Conservation (phyloP, 2,888 invertebrate genomes). For the Orthonychiurus folsomi region DNA sequence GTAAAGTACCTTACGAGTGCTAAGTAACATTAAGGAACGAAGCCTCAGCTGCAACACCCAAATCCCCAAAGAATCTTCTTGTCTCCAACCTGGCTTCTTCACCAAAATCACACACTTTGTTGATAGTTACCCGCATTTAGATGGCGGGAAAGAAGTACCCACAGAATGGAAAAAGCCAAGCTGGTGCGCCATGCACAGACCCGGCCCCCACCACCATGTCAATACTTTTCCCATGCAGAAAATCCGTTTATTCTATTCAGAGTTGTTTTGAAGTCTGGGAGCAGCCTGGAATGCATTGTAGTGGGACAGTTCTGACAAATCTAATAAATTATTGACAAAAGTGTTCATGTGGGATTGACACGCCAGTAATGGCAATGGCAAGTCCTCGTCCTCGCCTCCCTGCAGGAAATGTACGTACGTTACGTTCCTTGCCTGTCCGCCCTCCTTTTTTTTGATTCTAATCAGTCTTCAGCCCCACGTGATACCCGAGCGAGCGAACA, state of each 20-base stretch:
- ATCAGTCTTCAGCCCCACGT: too few relatives aligned
- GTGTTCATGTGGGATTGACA: constrained; percentile 14
- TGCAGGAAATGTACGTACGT: background rate
- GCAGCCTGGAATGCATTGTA: background rate
- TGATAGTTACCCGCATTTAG: too few relatives aligned
- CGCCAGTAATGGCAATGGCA: too few relatives aligned
- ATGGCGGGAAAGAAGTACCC: too few relatives aligned
- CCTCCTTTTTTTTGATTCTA: background rate
- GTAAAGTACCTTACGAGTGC: constrained; percentile 20
- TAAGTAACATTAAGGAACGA: background rate
- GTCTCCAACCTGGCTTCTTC: too few relatives aligned
- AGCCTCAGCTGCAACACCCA: background rate
- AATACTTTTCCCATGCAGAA: too few relatives aligned
- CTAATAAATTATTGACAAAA: constrained; percentile 8
- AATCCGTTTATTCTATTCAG: background rate
- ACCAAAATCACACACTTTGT: too few relatives aligned
- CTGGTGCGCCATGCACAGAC: too few relatives aligned
- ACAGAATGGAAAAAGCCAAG: too few relatives aligned
- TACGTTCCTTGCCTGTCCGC: background rate
- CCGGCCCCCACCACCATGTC: too few relatives aligned
- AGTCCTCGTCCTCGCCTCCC: too few relatives aligned
- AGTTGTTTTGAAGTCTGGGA: background rate
- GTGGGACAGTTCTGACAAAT: constrained; percentile 1
- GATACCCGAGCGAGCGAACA: too few relatives aligned
- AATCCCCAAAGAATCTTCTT: background rate